Evolutionary conservation across 2,888 invertebrate species (phyloP).

Genomic region (Synergus gifuensis): DNA sequence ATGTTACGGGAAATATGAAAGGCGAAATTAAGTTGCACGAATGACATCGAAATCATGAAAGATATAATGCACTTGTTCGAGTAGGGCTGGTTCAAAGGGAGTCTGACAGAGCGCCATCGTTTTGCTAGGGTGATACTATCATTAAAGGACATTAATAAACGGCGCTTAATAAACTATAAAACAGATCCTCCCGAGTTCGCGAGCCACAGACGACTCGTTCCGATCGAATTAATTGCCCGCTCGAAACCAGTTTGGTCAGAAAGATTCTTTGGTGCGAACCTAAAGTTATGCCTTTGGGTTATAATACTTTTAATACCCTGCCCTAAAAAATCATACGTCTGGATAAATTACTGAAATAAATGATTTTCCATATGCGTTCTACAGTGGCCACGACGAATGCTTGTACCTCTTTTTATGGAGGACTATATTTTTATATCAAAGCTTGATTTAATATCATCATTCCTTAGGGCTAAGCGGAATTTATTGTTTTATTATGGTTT

Average conservation of each 20-base stretch:
- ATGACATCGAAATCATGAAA: neutral
- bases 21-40: constrained; percentile 3
- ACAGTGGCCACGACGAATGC: constrained; percentile 13
- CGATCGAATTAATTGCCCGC: constrained; percentile 67
- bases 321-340: neutral
- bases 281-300: constrained; percentile 34
- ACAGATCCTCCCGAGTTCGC: constrained; percentile 45
- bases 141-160: constrained; percentile 22
- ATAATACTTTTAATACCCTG: constrained; percentile 31
- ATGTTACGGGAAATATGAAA: neutral
- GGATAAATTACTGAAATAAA: constrained; percentile 38
- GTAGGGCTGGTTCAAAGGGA: neutral
- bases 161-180: constrained; percentile 46
- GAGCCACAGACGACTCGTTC: constrained; percentile 51
- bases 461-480: neutral
- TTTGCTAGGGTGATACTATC: constrained; percentile 12
- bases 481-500: neutral
- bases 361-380: constrained; percentile 19
- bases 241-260: constrained; percentile 67
- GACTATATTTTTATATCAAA: constrained; percentile 6
- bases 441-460: neutral
- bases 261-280: constrained; percentile 42
- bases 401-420: neutral
- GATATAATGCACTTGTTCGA: constrained; percentile 23
- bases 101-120: neutral